Base-by-base conservation (phyloP, 2,797 vertebrate species). In the Gallirallus australis region DNA sequence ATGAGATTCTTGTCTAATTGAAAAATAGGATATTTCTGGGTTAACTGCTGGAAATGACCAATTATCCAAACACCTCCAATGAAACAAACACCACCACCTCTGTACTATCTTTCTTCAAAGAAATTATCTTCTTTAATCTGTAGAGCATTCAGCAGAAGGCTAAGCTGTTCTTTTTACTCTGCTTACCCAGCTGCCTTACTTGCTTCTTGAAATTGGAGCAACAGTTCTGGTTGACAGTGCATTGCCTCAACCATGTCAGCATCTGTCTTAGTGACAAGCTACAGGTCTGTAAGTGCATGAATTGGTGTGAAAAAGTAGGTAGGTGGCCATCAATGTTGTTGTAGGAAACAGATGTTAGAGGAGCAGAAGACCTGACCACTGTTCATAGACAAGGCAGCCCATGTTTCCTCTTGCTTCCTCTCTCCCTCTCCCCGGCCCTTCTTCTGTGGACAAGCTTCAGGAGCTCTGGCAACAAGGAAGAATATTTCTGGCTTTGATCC, bases 1-100 rank as follows among this genome's bases (percentile, higher is more conserved):
- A 97, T 94, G 60, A 96, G 94, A 83, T 88, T 89, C 69, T 94
- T 94, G 86, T 85, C 92, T 95, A 92, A 96, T 83, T 96, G 95
- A 97, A 96, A 97, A 93, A 96, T 92, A 86, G 71, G 47, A 77
- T 45, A 37, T 94, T 96, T 96, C 90, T 86, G 79, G 82, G 72
- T 93, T 96, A 95, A 92, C 95, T 92, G 77, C 77, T 90, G 42
- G 82, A 94, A 95, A 92, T 93, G 90, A 90, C 91, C 95, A 96
- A 97, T 97, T 97, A 96, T 87, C 79, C 61, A 78, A 94, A 94
- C 82, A 90, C 68, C 63, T 92, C 39, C 61, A 83, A 45, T 61
- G 80, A 87, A 91, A 69, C 35, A 86, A 96, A 39, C 9, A 24
- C 23, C 68, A 63, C 35, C 42, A 48, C 37, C 15, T 7, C 24